Percentiles rank a stretch among this genome's conserved stretches.
These are phyloP conservation scores for Rhamphomyia laevipes DNA, from an alignment of 2,888 invertebrate species.

Conservation along the genomic window DNA sequence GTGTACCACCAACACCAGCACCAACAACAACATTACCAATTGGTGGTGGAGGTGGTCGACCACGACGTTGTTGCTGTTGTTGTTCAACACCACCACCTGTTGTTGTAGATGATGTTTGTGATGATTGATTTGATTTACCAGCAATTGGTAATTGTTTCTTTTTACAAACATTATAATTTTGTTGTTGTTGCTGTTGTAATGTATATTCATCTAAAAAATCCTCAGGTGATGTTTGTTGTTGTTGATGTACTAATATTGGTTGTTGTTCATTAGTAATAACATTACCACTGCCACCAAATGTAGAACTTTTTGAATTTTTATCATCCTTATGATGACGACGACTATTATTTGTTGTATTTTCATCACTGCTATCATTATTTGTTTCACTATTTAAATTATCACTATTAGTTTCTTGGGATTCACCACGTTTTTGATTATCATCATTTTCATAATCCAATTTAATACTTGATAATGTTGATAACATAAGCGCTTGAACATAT, in stretches of 20 bases:
- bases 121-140: slow-evolving; percentile 14
- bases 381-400: slow-evolving; percentile 37
- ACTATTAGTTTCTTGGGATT: slow-evolving; percentile 28
- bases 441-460: slow-evolving; percentile 19
- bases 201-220: slow-evolving; percentile 34
- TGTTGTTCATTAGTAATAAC: slow-evolving; percentile 19
- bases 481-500: slow-evolving; percentile 57
- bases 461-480: slow-evolving; percentile 44
- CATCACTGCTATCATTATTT: slow-evolving; percentile 17
- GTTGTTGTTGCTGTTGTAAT: slow-evolving; percentile 19
- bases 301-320: slow-evolving; percentile 16
- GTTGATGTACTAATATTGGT: slow-evolving; percentile 33
- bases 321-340: slow-evolving; percentile 15
- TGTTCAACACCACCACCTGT: slow-evolving; percentile 18
- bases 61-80: slow-evolving; percentile 21
- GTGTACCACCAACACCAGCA: slow-evolving; percentile 19
- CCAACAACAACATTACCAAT: slow-evolving; percentile 23
- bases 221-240: slow-evolving; percentile 38
- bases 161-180: slow-evolving; percentile 25
- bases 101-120: slow-evolving; percentile 26
- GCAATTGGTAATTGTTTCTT: slow-evolving; percentile 19
- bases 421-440: slow-evolving; percentile 22
- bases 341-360: slow-evolving; percentile 15
- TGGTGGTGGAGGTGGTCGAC: slow-evolving; percentile 29
- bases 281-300: slow-evolving; percentile 14